Percentiles rank a stretch among this genome's conserved stretches.
Conservation (phyloP, 2,888 invertebrate species). For the Heliconius aoede region DNA sequence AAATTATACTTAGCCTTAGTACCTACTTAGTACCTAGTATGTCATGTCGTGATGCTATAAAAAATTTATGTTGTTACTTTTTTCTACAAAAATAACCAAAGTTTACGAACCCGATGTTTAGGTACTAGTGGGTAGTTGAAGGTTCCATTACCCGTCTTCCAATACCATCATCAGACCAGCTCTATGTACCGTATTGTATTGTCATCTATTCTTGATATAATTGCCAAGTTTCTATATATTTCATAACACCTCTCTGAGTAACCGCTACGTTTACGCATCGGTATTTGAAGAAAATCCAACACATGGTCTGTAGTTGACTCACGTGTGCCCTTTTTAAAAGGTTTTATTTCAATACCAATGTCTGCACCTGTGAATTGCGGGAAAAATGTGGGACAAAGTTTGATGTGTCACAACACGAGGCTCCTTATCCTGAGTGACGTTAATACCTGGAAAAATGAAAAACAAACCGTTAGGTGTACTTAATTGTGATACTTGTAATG, state of each 20-base stretch:
- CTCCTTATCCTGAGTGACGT: background rate
- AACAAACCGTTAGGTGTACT: background rate
- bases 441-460: background rate
- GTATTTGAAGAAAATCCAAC: background rate
- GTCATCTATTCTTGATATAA: too few species aligned
- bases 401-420: background rate
- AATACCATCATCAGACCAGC: too few species aligned
- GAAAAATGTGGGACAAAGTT: background rate
- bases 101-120: too few species aligned
- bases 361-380: background rate
- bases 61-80: too few species aligned
- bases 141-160: too few species aligned
- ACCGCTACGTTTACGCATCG: background rate
- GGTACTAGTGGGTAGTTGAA: too few species aligned
- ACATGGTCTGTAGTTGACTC: background rate
- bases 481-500: background rate
- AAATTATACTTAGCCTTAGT: background rate
- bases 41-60: too few species aligned
- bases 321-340: background rate
- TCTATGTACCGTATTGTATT: too few species aligned
- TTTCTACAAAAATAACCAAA: too few species aligned
- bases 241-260: conserved; percentile 3
- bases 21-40: too few species aligned
- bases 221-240: background rate
- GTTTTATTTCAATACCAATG: background rate